Percentiles rank a stretch among this genome's conserved stretches.
Evolutionary conservation across 2,113 vertebrate species (phyloP).

Genomic region (Chelonoidis abingdonii): DNA sequence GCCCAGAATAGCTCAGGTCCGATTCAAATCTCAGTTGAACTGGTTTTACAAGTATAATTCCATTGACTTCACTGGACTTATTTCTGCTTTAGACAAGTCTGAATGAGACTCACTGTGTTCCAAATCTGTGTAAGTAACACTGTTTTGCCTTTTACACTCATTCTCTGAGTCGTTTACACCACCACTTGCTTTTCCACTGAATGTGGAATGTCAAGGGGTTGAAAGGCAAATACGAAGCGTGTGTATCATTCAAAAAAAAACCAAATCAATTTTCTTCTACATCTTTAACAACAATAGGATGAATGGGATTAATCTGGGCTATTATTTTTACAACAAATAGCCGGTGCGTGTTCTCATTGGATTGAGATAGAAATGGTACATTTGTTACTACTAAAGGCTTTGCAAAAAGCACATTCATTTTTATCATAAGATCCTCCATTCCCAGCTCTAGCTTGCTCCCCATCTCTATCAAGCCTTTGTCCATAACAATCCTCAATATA

Average conservation of each 20-base stretch:
- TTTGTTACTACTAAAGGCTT: background rate
- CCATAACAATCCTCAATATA: background rate
- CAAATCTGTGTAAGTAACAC: background rate
- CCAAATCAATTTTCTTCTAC: background rate
- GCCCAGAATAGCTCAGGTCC: background rate
- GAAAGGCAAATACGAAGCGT: constrained; percentile 19
- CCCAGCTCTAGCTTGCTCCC: background rate
- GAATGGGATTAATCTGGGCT: background rate
- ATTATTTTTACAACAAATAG: background rate
- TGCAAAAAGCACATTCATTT: background rate
- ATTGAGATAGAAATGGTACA: background rate
- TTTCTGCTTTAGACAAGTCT: background rate
- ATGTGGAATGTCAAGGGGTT: constrained; percentile 32
- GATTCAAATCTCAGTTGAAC: background rate
- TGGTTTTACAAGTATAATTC: background rate
- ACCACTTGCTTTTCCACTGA: background rate
- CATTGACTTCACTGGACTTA: background rate
- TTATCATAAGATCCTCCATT: background rate
- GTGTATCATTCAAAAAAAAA: background rate
- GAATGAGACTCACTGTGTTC: background rate
- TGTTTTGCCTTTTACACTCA: background rate
- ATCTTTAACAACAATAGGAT: background rate
- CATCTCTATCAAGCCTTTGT: background rate
- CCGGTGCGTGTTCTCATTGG: background rate
- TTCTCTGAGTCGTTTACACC: constrained; percentile 35